These are phyloP conservation scores for Eurypyga helias DNA, from an alignment of 2,113 vertebrate genomes.

Conservation along the genomic window DNA sequence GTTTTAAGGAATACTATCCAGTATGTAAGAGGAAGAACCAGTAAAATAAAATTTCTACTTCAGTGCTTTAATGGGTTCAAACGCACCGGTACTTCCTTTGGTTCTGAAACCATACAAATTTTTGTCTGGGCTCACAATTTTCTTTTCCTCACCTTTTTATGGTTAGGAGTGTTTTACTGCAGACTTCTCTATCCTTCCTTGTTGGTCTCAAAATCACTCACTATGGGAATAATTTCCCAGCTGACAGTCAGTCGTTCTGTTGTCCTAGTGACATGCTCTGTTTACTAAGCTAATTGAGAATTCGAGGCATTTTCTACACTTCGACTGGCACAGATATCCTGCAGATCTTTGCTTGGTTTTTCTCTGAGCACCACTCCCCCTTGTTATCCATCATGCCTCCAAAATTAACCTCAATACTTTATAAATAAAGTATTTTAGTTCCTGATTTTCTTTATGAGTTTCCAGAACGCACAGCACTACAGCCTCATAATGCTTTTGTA, in stretches of 20 bases:
- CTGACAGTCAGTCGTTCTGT: neutral
- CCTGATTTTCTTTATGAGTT: neutral
- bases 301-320: neutral
- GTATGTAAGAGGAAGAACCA: neutral
- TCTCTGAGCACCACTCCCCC: neutral
- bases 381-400: neutral
- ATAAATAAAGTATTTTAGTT: neutral
- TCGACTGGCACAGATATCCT: neutral
- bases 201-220: neutral
- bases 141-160: neutral
- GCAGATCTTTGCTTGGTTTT: neutral
- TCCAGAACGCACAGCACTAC: neutral
- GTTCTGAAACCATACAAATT: neutral
- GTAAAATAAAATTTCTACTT: neutral
- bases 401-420: neutral
- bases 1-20: neutral
- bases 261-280: neutral
- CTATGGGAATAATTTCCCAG: neutral
- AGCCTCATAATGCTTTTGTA: neutral
- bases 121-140: neutral
- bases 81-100: neutral
- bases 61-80: neutral
- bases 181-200: neutral
- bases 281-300: neutral
- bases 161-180: neutral